Conservation (phyloP, 2,888 invertebrate genomes). For the Petrolisthes manimaculis region DNA sequence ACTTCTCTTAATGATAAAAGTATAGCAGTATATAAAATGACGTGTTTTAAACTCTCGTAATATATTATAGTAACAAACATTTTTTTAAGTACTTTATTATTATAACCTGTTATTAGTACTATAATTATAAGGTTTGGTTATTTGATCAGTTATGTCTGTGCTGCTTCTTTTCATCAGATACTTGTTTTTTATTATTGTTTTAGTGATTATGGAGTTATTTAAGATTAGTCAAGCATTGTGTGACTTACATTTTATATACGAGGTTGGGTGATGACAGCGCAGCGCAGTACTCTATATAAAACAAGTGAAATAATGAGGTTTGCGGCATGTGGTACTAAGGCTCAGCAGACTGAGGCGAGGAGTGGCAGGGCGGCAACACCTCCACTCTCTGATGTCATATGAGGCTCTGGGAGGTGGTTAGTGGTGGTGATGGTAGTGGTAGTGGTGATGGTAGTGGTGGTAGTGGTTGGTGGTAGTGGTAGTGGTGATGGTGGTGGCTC, state of each 20-base stretch:
- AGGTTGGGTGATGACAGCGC: not conserved
- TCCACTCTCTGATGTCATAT: too few species aligned
- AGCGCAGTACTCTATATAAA: too few species aligned
- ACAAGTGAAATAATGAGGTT: not conserved
- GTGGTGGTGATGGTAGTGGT: not conserved
- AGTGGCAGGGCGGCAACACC: not conserved
- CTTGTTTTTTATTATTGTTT: too few species aligned
- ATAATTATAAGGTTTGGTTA: not conserved
- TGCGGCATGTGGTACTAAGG: slow-evolving; percentile 4
- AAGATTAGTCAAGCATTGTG: too few species aligned
- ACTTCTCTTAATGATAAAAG: too few species aligned
- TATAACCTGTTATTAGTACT: not conserved
- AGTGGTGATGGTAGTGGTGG: not conserved
- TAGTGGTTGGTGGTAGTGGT: not conserved
- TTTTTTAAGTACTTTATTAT: not conserved
- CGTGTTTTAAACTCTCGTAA: slow-evolving; percentile 10
- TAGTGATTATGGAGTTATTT: too few species aligned
- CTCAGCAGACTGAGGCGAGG: not conserved
- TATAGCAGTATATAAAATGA: not conserved
- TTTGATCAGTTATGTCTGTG: not conserved
- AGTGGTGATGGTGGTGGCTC: not conserved
- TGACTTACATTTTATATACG: not conserved
- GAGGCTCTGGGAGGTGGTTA: too few species aligned
- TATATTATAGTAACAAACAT: slow-evolving; percentile 11
- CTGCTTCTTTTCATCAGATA: too few species aligned